Evolutionary conservation across 1,140 invertebrate genomes (phyloP).

Genomic region (Drosophila willistoni): DNA sequence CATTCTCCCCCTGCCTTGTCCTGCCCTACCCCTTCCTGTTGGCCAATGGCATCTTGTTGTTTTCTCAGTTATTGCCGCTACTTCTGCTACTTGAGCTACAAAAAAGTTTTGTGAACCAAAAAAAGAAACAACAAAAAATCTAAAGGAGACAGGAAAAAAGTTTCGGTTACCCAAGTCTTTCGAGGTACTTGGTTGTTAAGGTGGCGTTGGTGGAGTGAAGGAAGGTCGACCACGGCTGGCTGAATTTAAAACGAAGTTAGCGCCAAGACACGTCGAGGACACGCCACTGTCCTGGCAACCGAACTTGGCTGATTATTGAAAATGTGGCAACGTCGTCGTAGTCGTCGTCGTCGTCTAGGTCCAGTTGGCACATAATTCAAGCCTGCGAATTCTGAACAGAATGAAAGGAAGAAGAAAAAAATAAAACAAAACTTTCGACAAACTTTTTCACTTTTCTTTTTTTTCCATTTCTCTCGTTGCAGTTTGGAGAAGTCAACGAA

Average conservation of each 20-base stretch:
- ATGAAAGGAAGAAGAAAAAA: conserved; percentile 13
- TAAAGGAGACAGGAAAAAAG: conserved; percentile 27
- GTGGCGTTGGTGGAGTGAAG: not conserved
- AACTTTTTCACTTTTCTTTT: conserved; percentile 60
- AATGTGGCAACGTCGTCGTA: conserved; percentile 71
- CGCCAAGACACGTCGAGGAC: conserved; percentile 37
- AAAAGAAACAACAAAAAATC: conserved; percentile 10
- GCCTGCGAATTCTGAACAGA: conserved; percentile 42
- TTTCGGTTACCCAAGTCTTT: conserved; percentile 46
- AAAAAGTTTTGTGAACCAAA: conserved; percentile 56
- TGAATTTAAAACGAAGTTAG: conserved; percentile 75
- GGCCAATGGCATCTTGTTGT: conserved; percentile 35
- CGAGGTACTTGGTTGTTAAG: conserved; percentile 27
- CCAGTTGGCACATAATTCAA: conserved; percentile 75
- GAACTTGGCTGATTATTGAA: conserved; percentile 73
- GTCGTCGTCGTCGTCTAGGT: conserved; percentile 35
- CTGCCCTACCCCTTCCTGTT: not conserved
- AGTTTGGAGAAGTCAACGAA: conserved; percentile 54
- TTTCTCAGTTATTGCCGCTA: conserved; percentile 45
- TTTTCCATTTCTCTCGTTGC: conserved; percentile 44
- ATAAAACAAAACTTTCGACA: conserved; percentile 22
- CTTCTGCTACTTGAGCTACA: conserved; percentile 50
- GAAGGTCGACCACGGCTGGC: conserved; percentile 52
- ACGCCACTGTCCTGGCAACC: conserved; percentile 34
- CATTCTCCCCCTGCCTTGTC: conserved; percentile 6